phyloP scores from a whole-genome alignment of 2,797 vertebrate species.

The Micrastur ruficollis region DNA sequence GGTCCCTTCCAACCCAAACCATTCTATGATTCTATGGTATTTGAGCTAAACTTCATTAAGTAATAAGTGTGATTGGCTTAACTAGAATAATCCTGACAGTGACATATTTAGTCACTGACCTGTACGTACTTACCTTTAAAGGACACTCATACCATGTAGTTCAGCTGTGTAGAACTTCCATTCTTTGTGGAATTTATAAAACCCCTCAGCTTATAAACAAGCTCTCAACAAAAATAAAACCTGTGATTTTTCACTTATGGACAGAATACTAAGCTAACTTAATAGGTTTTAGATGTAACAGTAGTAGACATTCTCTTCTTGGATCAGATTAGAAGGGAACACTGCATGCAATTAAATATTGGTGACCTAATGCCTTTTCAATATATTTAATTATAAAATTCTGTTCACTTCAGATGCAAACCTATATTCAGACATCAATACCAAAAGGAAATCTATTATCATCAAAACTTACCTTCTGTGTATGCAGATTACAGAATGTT shows the following conservation, averaged over 20 bases:
- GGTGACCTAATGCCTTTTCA: neutral
- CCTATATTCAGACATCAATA: neutral
- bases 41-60: neutral
- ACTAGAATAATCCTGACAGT: neutral
- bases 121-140: neutral
- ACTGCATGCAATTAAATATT: neutral
- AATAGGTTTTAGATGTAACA: neutral
- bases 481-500: neutral
- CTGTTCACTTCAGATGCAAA: neutral
- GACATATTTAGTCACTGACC: neutral
- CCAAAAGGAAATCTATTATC: neutral
- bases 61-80: neutral
- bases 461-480: neutral
- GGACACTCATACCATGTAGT: fast-evolving
- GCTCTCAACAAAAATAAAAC: neutral
- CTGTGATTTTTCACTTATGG: neutral
- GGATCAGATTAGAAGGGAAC: neutral
- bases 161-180: neutral
- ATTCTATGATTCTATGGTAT: neutral
- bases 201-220: neutral
- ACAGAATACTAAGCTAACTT: neutral
- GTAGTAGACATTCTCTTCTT: neutral
- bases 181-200: neutral
- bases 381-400: neutral
- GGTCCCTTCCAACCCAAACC: neutral